Evolutionary conservation across 2,888 invertebrate species (phyloP).

Genomic region (Cosmia pyralina): DNA sequence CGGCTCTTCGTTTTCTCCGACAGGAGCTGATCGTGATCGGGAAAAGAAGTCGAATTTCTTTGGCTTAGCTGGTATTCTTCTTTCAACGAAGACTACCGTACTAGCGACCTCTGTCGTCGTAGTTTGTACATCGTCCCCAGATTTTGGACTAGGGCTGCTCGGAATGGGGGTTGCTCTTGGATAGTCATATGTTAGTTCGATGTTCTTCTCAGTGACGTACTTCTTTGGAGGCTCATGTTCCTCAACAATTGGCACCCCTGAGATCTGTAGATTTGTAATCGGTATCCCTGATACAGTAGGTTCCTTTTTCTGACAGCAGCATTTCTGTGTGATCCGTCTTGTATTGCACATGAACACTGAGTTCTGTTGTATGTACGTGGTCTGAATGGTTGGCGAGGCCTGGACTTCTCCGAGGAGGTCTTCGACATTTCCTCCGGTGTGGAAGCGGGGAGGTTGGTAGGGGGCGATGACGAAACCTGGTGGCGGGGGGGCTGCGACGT

Average conservation of each 20-base stretch:
- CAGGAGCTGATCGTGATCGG: conserved; percentile 88
- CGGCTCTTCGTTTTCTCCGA: conserved; percentile 87
- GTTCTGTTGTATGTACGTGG: conserved; percentile 87
- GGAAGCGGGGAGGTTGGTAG: conserved; percentile 84
- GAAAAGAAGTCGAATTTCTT: conserved; percentile 88
- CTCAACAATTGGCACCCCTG: conserved; percentile 62
- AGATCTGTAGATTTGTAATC: conserved; percentile 67
- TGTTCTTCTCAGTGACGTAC: conserved; percentile 88
- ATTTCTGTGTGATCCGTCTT: conserved; percentile 82
- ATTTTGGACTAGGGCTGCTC: conserved; percentile 80
- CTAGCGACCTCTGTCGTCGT: conserved; percentile 89
- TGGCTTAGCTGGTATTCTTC: conserved; percentile 85
- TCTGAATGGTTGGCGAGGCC: conserved; percentile 84
- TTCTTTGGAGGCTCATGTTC: conserved; percentile 77
- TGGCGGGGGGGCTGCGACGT: conserved; percentile 79
- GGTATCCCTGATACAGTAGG: conserved; percentile 58
- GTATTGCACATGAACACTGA: conserved; percentile 89
- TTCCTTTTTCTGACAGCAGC: conserved; percentile 83
- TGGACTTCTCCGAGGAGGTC: conserved; percentile 93
- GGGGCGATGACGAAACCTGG: conserved; percentile 86
- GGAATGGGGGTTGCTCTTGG: conserved; percentile 84
- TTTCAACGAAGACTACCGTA: conserved; percentile 88
- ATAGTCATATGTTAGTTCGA: conserved; percentile 88
- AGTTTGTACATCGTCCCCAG: conserved; percentile 80
- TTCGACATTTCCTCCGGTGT: conserved; percentile 92